Base-by-base conservation (phyloP, 2,797 vertebrate genomes). In the Cyprinodon diabolis region DNA sequence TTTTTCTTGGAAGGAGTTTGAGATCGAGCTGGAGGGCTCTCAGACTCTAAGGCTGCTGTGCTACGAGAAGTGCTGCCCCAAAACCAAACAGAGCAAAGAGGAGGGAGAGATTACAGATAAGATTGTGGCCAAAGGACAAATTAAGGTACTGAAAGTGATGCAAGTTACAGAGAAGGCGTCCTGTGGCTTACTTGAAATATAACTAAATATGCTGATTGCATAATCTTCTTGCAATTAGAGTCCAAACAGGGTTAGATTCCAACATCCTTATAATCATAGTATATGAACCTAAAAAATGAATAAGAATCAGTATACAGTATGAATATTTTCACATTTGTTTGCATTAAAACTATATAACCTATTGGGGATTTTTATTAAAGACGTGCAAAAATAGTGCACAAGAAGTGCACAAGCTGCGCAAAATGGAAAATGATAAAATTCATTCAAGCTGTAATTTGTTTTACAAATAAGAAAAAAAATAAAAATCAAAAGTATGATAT, bases 1-100 rank as follows among this genome's bases (percentile, higher is more conserved):
- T 85, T 73, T 35, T 73, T 35, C n/a, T 76, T 47, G 9, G 70
- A 94, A 93, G 97, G 97, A 98, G 91, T 98, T 98, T 82, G 97
- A 98, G 91, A 98, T 98, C 0, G 97, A 98, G 85, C 93, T 98
- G 85, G 97, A 98, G 86, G 97, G 97, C 75, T 98, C 97, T 1
- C 97, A 98, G 66, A 97, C 96, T 0, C 80, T 98, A 84, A 90
- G 97, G 84, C 94, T 98, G 78, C 92, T 98, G 80, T 98, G 97
- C 88, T 98, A 98, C 0, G 97, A 98, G 68, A 98, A 98, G 84
- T 96, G 95, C 85, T 96, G 95, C 93, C 95, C 90, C 90, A 97
- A 95, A 88, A 92, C 75, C 71, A 97, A 94, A 86, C 92, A 96
- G 69, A 79, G 90, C 89, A 97, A 96, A 92, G 97, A 98, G 68